Conservation (phyloP, 2,888 invertebrate species). For the Iselma pallidipennis region DNA sequence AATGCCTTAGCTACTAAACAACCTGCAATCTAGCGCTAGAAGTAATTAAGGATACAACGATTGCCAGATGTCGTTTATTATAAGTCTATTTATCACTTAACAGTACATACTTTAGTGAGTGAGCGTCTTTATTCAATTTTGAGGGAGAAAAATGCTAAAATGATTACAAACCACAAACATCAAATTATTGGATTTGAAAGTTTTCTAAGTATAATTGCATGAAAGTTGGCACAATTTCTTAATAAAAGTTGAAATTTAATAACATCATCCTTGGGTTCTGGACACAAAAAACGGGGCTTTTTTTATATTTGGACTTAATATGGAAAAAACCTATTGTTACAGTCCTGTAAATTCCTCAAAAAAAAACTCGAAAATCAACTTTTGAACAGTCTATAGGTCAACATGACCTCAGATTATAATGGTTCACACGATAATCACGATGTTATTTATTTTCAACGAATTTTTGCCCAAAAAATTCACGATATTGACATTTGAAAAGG, state of each 20-base stretch:
- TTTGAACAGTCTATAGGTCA: not conserved
- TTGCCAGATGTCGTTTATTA: constrained; percentile 20
- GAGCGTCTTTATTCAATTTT: not conserved
- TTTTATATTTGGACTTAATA: too few species aligned
- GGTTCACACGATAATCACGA: not conserved
- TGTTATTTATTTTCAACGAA: not conserved
- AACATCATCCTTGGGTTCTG: too few species aligned
- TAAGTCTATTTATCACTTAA: not conserved
- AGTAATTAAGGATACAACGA: constrained; percentile 16
- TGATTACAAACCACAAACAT: too few species aligned
- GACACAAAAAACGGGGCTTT: too few species aligned
- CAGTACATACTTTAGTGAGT: not conserved
- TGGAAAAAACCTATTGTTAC: not conserved
- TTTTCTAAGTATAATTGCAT: too few species aligned
- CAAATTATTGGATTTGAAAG: too few species aligned
- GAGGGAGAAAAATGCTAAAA: not conserved
- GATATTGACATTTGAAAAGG: not conserved
- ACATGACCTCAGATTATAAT: not conserved
- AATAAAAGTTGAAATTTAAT: too few species aligned
- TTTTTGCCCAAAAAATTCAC: not conserved
- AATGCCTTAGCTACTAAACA: not conserved
- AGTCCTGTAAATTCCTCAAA: not conserved
- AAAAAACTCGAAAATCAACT: not conserved
- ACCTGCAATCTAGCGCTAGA: not conserved
- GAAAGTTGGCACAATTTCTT: too few species aligned